Evolutionary conservation across 2,888 invertebrate species (phyloP), one percentile per base, ranked within the genome.

Genomic region (Dynastes tityus): DNA sequence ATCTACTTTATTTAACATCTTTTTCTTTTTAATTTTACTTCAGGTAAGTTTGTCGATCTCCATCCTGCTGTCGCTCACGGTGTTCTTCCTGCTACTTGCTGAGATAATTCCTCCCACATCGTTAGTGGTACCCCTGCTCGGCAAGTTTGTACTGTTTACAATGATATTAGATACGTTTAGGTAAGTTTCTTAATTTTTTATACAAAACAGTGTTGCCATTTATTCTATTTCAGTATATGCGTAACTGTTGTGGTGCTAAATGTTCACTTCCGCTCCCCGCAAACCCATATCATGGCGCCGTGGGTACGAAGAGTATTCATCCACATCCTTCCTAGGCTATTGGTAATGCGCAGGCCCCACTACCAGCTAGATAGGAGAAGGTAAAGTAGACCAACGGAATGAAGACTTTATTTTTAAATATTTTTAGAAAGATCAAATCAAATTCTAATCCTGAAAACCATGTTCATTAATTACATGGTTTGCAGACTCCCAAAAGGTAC

Each of bases 291-390:
- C 83, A 98, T 99, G 98, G 96, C 98, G 82, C 96, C 95, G 76
- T 98, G 98, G 98, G 97, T 98, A 86, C 94, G 96, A 83, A 93
- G 96, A 83, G 95, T 99, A 86, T 98, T 98, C 92, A 97, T 98
- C 87, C 97, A 98, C 91, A 96, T 98, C 88, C 92, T 98, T 89
- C 98, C 98, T 85, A 93, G 96, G 84, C 92, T 98, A 87, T 92
- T 98, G 86, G 96, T 97, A 86, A 98, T 98, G 97, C 93, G 96
- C 86, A 93, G 97, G 87, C 94, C 94, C 84, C 93, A 93, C 88
- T 91, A 91, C 87, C 91, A 91, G 84, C 88, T 91, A 83, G 92
- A 92, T 87, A 91, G 92, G 84, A 92, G 91, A 88, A 90, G 91
- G 88, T 91, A 83, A 58, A 11, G 3, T 4, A 51, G 11, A 11